phyloP scores from a whole-genome alignment of 2,113 vertebrate genomes.

The Hiodon alosoides region DNA sequence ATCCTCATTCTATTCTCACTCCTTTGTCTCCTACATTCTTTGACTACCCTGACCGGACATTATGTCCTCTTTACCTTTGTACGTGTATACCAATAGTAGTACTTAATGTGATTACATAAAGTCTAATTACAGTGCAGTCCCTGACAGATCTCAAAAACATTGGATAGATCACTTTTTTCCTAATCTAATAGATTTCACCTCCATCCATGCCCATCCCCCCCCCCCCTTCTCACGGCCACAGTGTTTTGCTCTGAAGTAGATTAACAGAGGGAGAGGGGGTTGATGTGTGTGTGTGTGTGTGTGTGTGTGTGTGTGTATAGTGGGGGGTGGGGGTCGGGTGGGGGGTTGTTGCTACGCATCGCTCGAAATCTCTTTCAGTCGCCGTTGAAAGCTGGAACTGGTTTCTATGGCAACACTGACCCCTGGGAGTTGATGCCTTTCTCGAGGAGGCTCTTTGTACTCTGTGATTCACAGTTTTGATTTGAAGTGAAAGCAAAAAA shows the following conservation, averaged over 20 bases:
- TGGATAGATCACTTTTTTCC: conserved; percentile 6
- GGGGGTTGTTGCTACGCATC: conserved; percentile 43
- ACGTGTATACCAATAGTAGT: too few relatives aligned
- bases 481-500: conserved; percentile 29
- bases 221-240: background rate
- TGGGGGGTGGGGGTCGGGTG: too few relatives aligned
- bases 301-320: conserved; percentile 31
- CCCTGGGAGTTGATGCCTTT: conserved; percentile 61
- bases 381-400: conserved; percentile 61
- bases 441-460: conserved; percentile 58
- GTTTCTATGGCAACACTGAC: conserved; percentile 71
- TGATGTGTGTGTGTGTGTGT: conserved; percentile 30
- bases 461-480: conserved; percentile 46
- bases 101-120: too few relatives aligned
- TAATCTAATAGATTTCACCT: conserved; percentile 7
- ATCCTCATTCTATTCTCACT: conserved; percentile 18
- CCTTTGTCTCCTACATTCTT: conserved; percentile 1
- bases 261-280: background rate
- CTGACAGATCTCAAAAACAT: conserved; percentile 16
- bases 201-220: background rate
- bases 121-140: too few relatives aligned
- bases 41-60: background rate
- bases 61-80: too few relatives aligned
- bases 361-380: conserved; percentile 54
- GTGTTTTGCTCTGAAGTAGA: background rate